Evolutionary conservation across 2,888 invertebrate genomes (phyloP).

Genomic region (Carpatolechia fugitivella): DNA sequence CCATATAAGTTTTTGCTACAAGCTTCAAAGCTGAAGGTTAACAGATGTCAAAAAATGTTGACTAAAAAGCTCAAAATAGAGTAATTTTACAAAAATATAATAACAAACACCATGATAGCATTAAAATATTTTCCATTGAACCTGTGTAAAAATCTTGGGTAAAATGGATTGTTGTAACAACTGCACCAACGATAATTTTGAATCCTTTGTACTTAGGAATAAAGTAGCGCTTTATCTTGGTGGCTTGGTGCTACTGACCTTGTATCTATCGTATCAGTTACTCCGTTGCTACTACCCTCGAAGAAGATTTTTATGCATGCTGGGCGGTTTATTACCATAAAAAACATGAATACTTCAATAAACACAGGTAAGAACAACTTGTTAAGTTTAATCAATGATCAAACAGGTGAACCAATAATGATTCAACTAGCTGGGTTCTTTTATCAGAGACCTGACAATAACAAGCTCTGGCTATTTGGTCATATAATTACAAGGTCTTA

Average conservation of each 20-base stretch:
- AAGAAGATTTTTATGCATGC: neutral
- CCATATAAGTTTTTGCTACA: no score
- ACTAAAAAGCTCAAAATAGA: no score
- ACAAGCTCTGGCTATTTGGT: no score
- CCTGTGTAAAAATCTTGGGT: neutral
- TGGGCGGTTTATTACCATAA: neutral
- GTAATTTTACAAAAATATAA: neutral
- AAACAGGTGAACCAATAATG: no score
- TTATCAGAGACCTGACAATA: no score
- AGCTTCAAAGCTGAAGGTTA: no score
- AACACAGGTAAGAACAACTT: neutral
- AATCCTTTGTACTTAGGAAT: constrained; percentile 22
- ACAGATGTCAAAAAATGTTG: no score
- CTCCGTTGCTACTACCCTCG: constrained; percentile 3
- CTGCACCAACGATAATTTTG: constrained; percentile 34
- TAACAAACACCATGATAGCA: neutral
- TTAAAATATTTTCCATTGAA: neutral
- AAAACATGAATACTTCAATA: neutral
- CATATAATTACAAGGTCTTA: no score
- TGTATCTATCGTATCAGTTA: neutral
- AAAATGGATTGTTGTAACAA: constrained; percentile 40
- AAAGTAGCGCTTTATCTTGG: neutral
- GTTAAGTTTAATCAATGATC: no score
- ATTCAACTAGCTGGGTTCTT: no score
- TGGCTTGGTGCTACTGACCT: neutral